phyloP scores from a whole-genome alignment of 2,797 vertebrate species.

The Sternarchorhynchus goeldii region DNA sequence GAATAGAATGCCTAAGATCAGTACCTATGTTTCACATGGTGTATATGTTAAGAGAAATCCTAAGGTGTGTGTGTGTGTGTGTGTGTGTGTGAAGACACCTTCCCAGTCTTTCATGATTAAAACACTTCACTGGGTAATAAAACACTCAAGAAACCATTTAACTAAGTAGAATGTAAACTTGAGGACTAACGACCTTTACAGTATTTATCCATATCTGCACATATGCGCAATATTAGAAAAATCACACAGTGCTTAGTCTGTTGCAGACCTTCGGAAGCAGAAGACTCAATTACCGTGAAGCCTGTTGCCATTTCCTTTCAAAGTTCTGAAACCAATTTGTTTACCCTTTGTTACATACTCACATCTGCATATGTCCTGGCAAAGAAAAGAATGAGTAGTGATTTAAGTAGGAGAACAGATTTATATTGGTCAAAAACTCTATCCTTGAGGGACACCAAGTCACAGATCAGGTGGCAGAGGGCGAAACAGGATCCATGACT shows the following conservation, averaged over 20 bases:
- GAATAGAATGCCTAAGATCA: slow-evolving; percentile 14
- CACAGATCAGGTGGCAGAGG: slow-evolving; percentile 58
- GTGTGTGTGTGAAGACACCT: slow-evolving; percentile 7
- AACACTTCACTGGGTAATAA: slow-evolving; percentile 4
- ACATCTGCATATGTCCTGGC: background rate
- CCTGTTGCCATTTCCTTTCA: background rate
- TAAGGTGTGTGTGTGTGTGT: slow-evolving; percentile 31
- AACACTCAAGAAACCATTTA: background rate
- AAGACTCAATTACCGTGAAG: slow-evolving; percentile 19
- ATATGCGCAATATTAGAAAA: slow-evolving; percentile 43
- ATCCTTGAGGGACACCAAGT: slow-evolving; percentile 47
- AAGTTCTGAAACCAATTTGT: slow-evolving; percentile 9
- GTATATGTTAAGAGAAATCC: slow-evolving; percentile 9
- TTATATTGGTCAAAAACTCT: slow-evolving; percentile 51
- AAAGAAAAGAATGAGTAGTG: slow-evolving; percentile 2
- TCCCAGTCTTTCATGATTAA: background rate
- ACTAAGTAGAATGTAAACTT: slow-evolving; percentile 31
- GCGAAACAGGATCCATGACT: slow-evolving; percentile 70
- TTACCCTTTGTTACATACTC: background rate
- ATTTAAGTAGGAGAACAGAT: slow-evolving; percentile 45
- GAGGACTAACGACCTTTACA: slow-evolving; percentile 21
- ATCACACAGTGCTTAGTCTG: slow-evolving; percentile 43
- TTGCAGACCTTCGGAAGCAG: slow-evolving; percentile 43
- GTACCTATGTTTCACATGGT: slow-evolving; percentile 7
- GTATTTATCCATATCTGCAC: slow-evolving; percentile 31